phyloP scores from a whole-genome alignment of 2,888 invertebrate species.

The Stictocephala bisonia region DNA sequence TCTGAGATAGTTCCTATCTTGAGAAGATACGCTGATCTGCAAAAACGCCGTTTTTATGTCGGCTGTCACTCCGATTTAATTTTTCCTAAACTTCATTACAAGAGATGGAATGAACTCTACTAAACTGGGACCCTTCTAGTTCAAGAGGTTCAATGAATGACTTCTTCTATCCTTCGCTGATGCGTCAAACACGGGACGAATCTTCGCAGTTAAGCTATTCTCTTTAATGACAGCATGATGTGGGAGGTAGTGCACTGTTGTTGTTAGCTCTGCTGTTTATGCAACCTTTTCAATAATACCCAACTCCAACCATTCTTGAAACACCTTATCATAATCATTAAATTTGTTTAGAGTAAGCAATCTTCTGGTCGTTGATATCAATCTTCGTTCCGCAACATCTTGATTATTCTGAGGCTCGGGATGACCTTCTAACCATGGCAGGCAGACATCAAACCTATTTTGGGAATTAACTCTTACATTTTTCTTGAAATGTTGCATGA shows the following conservation, averaged over 20 bases:
- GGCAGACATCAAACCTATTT: neutral
- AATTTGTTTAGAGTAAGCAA: neutral
- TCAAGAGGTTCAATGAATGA: conserved; percentile 51
- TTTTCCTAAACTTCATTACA: conserved; percentile 6
- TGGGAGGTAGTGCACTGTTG: conserved; percentile 26
- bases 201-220: conserved; percentile 45
- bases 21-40: conserved; percentile 22
- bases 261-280: neutral
- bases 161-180: conserved; percentile 32
- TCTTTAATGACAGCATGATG: conserved; percentile 49
- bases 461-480: neutral
- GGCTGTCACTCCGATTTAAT: neutral
- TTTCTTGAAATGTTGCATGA: neutral
- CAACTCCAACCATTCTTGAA: neutral
- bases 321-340: neutral
- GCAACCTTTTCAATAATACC: neutral
- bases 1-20: conserved; percentile 33
- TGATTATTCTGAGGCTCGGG: neutral
- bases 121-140: conserved; percentile 6
- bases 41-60: conserved; percentile 47
- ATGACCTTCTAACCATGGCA: conserved; percentile 7
- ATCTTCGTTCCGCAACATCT: neutral
- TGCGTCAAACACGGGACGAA: conserved; percentile 53
- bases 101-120: conserved; percentile 20
- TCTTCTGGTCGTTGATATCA: neutral